Evolutionary conservation across 2,888 invertebrate species (phyloP).

Genomic region (Pyrrhosoma nymphula): DNA sequence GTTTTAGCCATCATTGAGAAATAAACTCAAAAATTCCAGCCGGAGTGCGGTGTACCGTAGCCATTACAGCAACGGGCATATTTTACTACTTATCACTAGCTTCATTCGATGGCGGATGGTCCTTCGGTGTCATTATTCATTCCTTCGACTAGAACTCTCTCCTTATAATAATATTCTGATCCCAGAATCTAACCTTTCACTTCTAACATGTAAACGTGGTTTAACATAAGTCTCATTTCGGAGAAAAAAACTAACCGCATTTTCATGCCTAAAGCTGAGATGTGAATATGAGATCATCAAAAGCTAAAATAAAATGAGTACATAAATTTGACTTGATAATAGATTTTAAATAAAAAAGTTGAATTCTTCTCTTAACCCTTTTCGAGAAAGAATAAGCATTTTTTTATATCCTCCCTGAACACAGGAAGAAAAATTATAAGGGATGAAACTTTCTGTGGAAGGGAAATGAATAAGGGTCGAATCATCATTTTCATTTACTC

Average conservation of each 20-base stretch:
- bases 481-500: constrained; percentile 61
- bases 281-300: neutral
- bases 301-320: neutral
- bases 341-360: neutral
- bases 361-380: neutral
- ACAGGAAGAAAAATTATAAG: neutral
- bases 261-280: neutral
- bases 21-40: no score
- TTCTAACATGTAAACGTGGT: neutral
- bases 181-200: neutral
- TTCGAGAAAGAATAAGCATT: neutral
- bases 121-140: no score
- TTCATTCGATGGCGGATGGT: no score
- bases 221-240: neutral
- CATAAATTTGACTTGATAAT: neutral
- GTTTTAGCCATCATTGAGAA: no score
- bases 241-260: neutral
- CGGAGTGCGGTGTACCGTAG: no score
- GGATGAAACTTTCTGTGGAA: neutral
- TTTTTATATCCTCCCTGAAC: neutral
- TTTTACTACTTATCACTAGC: no score
- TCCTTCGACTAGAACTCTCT: no score
- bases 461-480: constrained; percentile 38
- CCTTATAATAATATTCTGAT: neutral
- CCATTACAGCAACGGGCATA: no score